Conservation (phyloP, 2,113 vertebrate genomes). For the Cololabis saira region DNA sequence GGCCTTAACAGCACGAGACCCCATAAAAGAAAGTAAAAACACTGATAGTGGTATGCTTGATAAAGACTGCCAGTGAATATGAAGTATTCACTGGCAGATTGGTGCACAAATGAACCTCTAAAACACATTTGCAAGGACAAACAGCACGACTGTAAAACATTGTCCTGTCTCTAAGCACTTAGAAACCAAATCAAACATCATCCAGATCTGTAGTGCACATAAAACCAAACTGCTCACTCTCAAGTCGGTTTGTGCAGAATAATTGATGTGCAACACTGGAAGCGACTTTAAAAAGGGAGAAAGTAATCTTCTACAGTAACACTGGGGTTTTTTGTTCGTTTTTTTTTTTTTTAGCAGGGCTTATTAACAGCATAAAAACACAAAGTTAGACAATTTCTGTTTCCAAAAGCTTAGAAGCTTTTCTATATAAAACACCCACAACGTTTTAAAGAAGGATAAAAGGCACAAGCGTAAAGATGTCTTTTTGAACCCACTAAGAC, state of each 20-base stretch:
- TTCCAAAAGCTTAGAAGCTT: slow-evolving; percentile 47
- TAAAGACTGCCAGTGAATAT: slow-evolving; percentile 60
- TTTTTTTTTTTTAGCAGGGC: slow-evolving; percentile 9
- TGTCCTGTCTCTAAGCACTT: slow-evolving; percentile 19
- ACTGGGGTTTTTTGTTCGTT: slow-evolving; percentile 21
- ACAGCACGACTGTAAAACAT: slow-evolving; percentile 27
- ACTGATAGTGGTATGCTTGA: slow-evolving; percentile 30
- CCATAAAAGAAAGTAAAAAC: slow-evolving; percentile 18
- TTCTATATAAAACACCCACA: slow-evolving; percentile 36
- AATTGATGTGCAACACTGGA: slow-evolving; percentile 38
- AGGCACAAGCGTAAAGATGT: slow-evolving; percentile 61
- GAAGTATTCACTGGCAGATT: slow-evolving; percentile 61
- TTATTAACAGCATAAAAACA: slow-evolving; percentile 30
- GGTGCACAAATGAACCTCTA: slow-evolving; percentile 43
- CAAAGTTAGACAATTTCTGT: background rate
- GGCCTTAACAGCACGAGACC: background rate
- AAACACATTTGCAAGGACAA: slow-evolving; percentile 32
- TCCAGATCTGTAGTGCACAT: slow-evolving; percentile 3
- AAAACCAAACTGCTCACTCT: slow-evolving; percentile 19
- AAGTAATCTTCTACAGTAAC: slow-evolving; percentile 19
- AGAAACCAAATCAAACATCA: slow-evolving; percentile 22
- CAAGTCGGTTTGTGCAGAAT: slow-evolving; percentile 2
- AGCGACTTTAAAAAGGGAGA: background rate
- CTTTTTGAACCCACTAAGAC: background rate
- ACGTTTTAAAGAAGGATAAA: slow-evolving; percentile 29